Percentiles rank a stretch among this genome's conserved stretches.
Conservation (phyloP, 2,797 vertebrate genomes). For the Malacoraja senta region DNA sequence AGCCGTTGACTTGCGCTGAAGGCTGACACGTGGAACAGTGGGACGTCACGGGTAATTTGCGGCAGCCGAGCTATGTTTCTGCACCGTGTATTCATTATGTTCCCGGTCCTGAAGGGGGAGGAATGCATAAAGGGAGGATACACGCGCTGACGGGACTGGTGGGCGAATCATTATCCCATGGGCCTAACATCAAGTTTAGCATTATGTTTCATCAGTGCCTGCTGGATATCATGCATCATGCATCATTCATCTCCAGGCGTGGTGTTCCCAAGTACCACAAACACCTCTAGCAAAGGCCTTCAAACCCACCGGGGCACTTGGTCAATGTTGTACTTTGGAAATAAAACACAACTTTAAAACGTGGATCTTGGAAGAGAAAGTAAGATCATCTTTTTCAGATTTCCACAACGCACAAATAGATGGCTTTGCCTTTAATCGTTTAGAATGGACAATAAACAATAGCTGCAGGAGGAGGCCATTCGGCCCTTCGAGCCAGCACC, state of each 20-base stretch:
- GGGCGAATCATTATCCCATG: conserved; percentile 47
- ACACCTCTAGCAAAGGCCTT: neutral
- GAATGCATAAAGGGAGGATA: conserved; percentile 11
- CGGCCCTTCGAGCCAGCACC: no score
- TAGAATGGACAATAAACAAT: neutral
- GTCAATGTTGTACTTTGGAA: neutral
- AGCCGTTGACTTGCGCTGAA: neutral
- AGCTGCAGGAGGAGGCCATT: no score
- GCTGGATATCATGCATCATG: conserved; percentile 51
- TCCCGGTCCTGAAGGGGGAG: neutral
- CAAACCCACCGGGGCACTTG: neutral
- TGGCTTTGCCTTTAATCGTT: neutral
- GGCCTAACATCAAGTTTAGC: conserved; percentile 52
- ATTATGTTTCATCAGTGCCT: conserved; percentile 52
- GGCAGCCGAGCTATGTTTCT: neutral
- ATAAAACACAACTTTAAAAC: neutral
- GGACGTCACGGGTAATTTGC: conserved; percentile 35
- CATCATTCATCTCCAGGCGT: conserved; percentile 48
- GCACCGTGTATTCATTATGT: conserved; percentile 32
- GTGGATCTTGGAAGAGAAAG: neutral
- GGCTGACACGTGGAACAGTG: conserved; percentile 23
- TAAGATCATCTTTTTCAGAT: neutral
- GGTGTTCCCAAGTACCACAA: no score
- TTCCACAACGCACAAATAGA: neutral
- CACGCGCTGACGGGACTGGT: conserved; percentile 44